phyloP scores from a whole-genome alignment of 2,113 vertebrate genomes.

The Mohoua ochrocephala region DNA sequence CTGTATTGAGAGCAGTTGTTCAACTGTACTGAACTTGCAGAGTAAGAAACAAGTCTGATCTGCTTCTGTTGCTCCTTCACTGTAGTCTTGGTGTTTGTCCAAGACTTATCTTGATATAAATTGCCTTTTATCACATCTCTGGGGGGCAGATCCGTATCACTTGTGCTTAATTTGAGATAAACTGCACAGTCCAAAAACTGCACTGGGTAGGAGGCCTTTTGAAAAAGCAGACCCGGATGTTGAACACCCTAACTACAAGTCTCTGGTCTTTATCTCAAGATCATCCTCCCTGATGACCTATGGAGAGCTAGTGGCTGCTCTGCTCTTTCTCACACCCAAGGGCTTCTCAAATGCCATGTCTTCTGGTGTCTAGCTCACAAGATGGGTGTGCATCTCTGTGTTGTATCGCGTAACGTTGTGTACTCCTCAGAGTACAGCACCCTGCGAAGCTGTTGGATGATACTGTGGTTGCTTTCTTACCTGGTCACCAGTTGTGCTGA shows the following conservation, averaged over 20 bases:
- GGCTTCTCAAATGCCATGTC: not conserved
- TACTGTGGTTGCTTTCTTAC: not conserved
- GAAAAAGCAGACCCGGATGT: not conserved
- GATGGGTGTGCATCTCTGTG: not conserved
- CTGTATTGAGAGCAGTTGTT: not conserved
- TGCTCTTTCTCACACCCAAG: not conserved
- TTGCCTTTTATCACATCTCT: not conserved
- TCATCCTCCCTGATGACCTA: not conserved
- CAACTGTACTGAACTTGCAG: not conserved
- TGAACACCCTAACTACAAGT: not conserved
- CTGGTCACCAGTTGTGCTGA: not conserved
- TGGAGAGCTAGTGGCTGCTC: not conserved
- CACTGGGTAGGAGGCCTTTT: not conserved
- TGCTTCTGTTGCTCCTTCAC: not conserved
- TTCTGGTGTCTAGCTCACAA: not conserved
- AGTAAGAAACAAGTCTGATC: not conserved
- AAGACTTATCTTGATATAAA: not conserved
- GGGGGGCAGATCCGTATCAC: not conserved
- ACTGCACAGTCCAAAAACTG: not conserved
- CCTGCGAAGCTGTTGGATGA: not conserved
- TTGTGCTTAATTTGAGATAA: not conserved
- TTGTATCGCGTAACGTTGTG: fast-evolving
- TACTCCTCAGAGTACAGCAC: not conserved
- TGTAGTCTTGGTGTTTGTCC: not conserved
- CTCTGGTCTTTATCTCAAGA: not conserved